phyloP scores from a whole-genome alignment of 2,113 vertebrate genomes.

The Azemiops feae region DNA sequence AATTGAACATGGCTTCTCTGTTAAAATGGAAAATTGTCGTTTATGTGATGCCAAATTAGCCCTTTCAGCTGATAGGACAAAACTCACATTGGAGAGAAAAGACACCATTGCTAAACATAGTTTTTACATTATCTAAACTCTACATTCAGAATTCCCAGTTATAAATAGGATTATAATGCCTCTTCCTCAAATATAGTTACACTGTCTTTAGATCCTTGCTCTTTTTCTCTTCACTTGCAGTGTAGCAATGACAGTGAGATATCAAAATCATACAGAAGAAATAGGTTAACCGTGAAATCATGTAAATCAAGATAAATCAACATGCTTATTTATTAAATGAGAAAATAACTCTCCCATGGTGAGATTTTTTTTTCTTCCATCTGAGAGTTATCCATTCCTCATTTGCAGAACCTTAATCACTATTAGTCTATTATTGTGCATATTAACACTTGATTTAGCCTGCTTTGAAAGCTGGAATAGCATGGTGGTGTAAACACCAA shows the following conservation, averaged over 20 bases:
- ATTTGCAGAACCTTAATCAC: constrained; percentile 28
- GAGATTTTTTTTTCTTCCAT: constrained; percentile 17
- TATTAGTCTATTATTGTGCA: constrained; percentile 37
- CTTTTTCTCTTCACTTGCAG: background rate
- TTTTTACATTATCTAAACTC: background rate
- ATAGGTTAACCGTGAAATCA: background rate
- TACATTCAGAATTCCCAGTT: background rate
- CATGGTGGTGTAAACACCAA: constrained; percentile 43
- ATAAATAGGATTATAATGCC: background rate
- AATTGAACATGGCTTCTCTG: background rate
- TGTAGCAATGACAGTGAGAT: background rate
- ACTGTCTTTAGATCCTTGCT: background rate
- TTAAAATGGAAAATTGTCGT: background rate
- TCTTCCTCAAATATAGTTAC: background rate
- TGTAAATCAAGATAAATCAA: constrained; percentile 31
- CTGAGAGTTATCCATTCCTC: constrained; percentile 42
- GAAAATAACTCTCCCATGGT: constrained; percentile 53
- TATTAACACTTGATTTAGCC: constrained; percentile 54
- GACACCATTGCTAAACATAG: background rate
- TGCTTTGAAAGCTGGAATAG: constrained; percentile 51
- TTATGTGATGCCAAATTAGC: background rate
- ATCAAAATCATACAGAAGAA: constrained; percentile 42
- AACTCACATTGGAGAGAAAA: background rate
- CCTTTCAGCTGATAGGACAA: background rate
- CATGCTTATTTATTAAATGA: constrained; percentile 40